phyloP scores from a whole-genome alignment of 2,888 invertebrate genomes.

The Epinotia nisella region DNA sequence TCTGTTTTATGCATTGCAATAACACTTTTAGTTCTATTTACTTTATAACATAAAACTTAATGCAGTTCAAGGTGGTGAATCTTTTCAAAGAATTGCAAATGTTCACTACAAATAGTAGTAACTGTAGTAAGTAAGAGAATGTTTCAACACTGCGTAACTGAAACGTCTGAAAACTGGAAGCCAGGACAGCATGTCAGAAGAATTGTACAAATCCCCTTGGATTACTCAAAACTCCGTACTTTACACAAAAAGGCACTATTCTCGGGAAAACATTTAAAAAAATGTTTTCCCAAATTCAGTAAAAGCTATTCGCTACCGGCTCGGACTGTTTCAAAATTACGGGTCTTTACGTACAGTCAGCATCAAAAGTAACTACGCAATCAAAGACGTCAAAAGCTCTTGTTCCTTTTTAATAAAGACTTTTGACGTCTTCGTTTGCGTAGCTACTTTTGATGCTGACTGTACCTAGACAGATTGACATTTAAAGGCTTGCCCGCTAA shows the following conservation, averaged over 20 bases:
- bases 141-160: conserved; percentile 11
- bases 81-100: conserved; percentile 9
- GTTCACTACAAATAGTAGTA: conserved; percentile 1
- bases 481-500: conserved; percentile 41
- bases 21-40: conserved; percentile 15
- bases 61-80: not conserved
- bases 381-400: no score
- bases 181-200: conserved; percentile 18
- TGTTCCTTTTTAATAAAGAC: no score
- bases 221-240: conserved; percentile 27
- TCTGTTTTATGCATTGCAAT: conserved; percentile 27
- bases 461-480: conserved; percentile 34
- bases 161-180: conserved; percentile 13
- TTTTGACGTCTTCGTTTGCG: no score
- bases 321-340: conserved; percentile 32
- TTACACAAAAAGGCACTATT: conserved; percentile 21
- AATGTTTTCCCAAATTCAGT: conserved; percentile 16
- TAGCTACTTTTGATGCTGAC: no score
- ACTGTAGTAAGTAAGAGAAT: conserved; percentile 20
- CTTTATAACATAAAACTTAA: conserved; percentile 11
- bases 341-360: conserved; percentile 36
- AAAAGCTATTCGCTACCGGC: conserved; percentile 1
- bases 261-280: no score
- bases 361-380: no score
- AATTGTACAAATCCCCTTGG: conserved; percentile 36